These are phyloP conservation scores for Paradoxurus hermaphroditus DNA, from an alignment of 2,113 vertebrate species.

Conservation along the genomic window DNA sequence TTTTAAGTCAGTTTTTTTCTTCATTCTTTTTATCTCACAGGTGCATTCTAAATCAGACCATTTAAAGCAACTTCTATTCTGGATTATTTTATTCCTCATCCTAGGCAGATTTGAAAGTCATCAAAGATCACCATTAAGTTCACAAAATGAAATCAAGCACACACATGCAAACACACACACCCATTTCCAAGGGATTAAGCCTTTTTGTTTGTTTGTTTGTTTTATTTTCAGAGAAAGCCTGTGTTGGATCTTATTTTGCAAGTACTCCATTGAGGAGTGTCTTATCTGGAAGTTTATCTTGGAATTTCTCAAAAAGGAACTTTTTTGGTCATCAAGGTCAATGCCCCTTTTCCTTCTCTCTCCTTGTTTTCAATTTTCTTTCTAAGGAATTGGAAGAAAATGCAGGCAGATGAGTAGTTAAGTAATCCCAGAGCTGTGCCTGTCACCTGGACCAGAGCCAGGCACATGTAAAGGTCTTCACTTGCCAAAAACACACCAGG, in stretches of 20 bases:
- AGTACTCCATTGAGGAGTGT: not conserved
- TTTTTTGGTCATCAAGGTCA: constrained; percentile 32
- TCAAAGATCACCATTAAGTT: not conserved
- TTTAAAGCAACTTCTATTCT: not conserved
- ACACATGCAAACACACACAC: not conserved
- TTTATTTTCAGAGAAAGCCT: not conserved
- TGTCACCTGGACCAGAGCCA: constrained; percentile 21
- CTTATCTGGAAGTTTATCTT: constrained; percentile 51
- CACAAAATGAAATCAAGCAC: not conserved
- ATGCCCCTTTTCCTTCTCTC: constrained; percentile 27
- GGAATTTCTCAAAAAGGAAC: constrained; percentile 48
- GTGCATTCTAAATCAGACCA: not conserved
- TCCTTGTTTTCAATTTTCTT: constrained; percentile 35
- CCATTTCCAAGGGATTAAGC: not conserved
- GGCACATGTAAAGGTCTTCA: constrained; percentile 15
- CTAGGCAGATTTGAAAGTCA: not conserved
- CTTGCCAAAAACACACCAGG: constrained; percentile 58
- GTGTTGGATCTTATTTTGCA: not conserved
- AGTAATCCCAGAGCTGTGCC: constrained; percentile 11
- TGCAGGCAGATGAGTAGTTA: constrained; percentile 28
- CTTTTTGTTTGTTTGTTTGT: not conserved
- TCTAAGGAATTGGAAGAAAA: constrained; percentile 58
- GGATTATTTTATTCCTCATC: not conserved
- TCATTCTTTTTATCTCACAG: not conserved
- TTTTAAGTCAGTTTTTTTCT: not conserved